A percentile compares a stretch with the other conserved stretches of the same genome.
Conservation (phyloP, 2,113 vertebrate species). For the Phaetusa simplex region DNA sequence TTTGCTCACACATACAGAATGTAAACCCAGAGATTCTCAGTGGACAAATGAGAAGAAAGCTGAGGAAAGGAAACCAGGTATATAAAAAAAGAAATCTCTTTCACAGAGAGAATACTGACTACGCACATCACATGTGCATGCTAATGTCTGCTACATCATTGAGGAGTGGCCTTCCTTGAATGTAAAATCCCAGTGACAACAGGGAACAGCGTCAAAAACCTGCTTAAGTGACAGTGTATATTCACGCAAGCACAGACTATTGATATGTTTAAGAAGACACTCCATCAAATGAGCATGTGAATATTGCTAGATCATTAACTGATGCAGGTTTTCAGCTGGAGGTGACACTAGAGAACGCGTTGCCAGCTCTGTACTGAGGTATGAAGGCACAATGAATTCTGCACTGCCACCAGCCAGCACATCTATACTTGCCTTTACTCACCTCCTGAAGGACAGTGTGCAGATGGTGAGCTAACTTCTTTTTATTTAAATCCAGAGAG, state of each 20-base stretch:
- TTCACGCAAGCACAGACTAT: background rate
- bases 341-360: background rate
- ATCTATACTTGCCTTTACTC: background rate
- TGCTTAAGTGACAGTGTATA: background rate
- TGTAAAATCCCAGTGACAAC: background rate
- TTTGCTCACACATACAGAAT: background rate
- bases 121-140: accelerated
- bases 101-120: background rate
- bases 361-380: background rate
- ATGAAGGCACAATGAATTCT: background rate
- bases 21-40: background rate
- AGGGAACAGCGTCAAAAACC: background rate
- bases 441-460: background rate
- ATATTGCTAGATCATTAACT: background rate
- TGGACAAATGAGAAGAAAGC: background rate
- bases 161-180: background rate
- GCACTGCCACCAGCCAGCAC: background rate
- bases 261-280: background rate
- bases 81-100: background rate
- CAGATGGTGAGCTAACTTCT: background rate
- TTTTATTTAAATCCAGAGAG: background rate
- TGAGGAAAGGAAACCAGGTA: background rate
- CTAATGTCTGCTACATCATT: background rate
- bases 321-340: background rate
- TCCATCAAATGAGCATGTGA: background rate